phyloP scores from a whole-genome alignment of 2,797 vertebrate species.

The Chaetophractus vellerosus region DNA sequence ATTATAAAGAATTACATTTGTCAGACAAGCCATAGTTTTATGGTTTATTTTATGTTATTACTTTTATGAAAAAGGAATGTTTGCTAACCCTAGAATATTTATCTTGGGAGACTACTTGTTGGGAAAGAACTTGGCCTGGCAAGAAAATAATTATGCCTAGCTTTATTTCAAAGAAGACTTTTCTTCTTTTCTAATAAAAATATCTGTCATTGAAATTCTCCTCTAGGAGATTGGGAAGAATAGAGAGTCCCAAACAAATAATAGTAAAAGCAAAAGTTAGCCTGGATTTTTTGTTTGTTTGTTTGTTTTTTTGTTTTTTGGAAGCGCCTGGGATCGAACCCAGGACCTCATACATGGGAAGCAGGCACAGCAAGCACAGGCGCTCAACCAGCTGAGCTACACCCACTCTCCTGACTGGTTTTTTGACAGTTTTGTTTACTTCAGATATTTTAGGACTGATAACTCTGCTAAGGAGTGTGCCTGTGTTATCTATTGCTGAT shows the following conservation, averaged over 20 bases:
- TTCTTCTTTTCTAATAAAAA: neutral
- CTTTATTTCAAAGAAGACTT: neutral
- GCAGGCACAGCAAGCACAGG: no score
- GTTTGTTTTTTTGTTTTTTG: no score
- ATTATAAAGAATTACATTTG: constrained; percentile 28
- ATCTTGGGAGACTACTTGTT: neutral
- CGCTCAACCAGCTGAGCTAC: no score
- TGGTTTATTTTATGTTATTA: neutral
- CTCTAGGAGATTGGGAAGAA: constrained; percentile 8
- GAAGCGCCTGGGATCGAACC: no score
- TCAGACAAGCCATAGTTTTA: neutral
- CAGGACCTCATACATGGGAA: no score
- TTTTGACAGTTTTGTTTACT: constrained; percentile 30
- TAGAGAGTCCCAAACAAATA: neutral
- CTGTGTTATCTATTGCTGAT: neutral
- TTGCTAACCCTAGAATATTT: constrained; percentile 1
- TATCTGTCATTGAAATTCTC: neutral
- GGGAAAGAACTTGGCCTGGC: neutral
- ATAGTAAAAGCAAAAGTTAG: constrained; percentile 25
- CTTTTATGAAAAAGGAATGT: neutral
- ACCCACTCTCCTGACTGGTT: neutral
- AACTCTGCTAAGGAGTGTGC: neutral
- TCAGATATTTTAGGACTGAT: constrained; percentile 20
- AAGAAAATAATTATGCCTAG: neutral
- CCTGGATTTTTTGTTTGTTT: neutral